Evolutionary conservation across 2,888 invertebrate genomes (phyloP), one percentile per base, ranked within the genome.

Genomic region (Argyresthia albistria): DNA sequence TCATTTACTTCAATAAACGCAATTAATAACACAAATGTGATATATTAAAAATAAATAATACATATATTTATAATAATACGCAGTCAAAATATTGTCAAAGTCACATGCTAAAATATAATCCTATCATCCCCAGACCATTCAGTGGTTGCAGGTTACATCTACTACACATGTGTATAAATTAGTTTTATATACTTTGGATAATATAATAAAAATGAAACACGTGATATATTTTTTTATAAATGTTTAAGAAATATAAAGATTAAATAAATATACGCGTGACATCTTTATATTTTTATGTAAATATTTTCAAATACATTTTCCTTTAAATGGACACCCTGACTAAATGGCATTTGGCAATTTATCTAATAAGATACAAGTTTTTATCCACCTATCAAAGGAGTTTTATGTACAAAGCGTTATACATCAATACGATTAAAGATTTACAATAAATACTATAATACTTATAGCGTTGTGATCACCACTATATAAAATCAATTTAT

Each of bases 311-410:
- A 50, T 53, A 53, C 49, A 54, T 47, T 53, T 50, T 43, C 15
- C 43, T 57, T 58, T 61, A 53, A 58, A 57, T 57, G 58, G 60
- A 68, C 67, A 76, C 73, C 73, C 73, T 77, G 75, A 65, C 64
- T 67, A 66, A 58, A 65, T 59, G 66, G 69, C 8, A 25, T 46
- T 9, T 43, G 14, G n/a, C 6, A 10, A 43, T n/a, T 9, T 43
- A 43, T 25, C n/a, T 25, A 25, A 4, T 25, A 4, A 25, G 9
- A 45, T 14, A 14, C 10, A 14, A 46, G 14, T 8, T 15, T 15
- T 46, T 46, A 15, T 14, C 14, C 10, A 25, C 25, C 14, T 15
- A 7, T 16, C 25, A 46, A 35, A 35, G 9, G 25, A 7, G 25
- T 10, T 12, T 43, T 12, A 43, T 58, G 55, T 52, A 37, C 35